Conservation (phyloP, 2,888 invertebrate genomes). For the Aelia acuminata region DNA sequence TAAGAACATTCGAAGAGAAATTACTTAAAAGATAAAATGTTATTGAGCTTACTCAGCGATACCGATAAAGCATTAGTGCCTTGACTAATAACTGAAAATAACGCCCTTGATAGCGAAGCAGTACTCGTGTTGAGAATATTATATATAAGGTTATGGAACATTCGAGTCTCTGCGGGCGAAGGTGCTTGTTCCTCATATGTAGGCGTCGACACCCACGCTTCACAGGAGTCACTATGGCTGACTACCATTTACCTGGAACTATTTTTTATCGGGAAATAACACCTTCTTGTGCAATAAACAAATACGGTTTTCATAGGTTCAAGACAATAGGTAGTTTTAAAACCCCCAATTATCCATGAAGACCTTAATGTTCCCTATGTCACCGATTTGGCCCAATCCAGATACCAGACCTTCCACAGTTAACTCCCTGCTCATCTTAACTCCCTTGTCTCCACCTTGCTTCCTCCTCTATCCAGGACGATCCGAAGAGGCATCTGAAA, state of each 20-base stretch:
- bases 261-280: not conserved
- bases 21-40: not conserved
- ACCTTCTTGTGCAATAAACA: not conserved
- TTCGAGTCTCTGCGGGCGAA: not conserved
- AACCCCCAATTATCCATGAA: no score
- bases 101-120: not conserved
- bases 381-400: no score
- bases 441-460: no score
- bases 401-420: no score
- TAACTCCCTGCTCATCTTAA: no score
- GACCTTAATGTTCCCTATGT: no score
- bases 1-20: not conserved
- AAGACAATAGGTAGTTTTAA: no score
- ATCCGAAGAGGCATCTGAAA: no score
- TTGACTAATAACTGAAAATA: not conserved
- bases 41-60: not conserved
- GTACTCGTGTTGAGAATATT: not conserved
- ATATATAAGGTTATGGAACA: not conserved
- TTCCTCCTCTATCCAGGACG: no score
- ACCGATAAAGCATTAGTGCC: not conserved
- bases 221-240: not conserved
- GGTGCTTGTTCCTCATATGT: not conserved
- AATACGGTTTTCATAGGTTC: fast-evolving
- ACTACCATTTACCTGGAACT: not conserved
- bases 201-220: not conserved